Conservation (phyloP, 2,888 invertebrate genomes). For the Cyclophora punctaria region DNA sequence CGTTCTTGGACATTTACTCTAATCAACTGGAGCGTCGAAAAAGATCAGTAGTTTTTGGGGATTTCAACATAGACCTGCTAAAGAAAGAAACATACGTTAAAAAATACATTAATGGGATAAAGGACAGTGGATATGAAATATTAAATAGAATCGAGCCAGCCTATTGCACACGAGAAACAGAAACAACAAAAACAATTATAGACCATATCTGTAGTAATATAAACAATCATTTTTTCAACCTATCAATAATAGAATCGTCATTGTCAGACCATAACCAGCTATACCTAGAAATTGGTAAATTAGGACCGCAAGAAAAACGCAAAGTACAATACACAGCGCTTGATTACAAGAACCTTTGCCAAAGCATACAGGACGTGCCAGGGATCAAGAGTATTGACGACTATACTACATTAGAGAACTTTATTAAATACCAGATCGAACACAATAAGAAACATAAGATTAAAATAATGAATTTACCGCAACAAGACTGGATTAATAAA, state of each 20-base stretch:
- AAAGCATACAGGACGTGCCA: background rate
- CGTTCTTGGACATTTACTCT: background rate
- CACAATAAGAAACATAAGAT: background rate
- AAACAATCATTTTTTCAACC: constrained; percentile 3
- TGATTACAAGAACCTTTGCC: background rate
- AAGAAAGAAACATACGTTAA: background rate
- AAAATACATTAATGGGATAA: background rate
- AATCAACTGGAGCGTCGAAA: background rate
- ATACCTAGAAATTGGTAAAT: background rate
- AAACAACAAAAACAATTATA: constrained; percentile 10
- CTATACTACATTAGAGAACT: background rate
- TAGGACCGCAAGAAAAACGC: background rate
- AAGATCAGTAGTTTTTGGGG: background rate
- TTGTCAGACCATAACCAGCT: constrained; percentile 9
- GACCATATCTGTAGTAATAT: constrained; percentile 16
- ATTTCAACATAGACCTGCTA: background rate
- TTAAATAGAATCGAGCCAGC: constrained; percentile 8
- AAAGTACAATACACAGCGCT: background rate
- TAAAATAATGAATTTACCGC: background rate
- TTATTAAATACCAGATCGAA: background rate
- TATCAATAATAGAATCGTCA: constrained; percentile 14
- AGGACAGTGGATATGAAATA: constrained; percentile 1
- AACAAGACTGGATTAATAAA: background rate
- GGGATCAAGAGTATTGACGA: background rate
- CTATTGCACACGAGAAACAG: constrained; percentile 11